Percentiles rank a stretch among this genome's conserved stretches.
phyloP scores from a whole-genome alignment of 1,140 invertebrate genomes.

The Drosophila ananassae region DNA sequence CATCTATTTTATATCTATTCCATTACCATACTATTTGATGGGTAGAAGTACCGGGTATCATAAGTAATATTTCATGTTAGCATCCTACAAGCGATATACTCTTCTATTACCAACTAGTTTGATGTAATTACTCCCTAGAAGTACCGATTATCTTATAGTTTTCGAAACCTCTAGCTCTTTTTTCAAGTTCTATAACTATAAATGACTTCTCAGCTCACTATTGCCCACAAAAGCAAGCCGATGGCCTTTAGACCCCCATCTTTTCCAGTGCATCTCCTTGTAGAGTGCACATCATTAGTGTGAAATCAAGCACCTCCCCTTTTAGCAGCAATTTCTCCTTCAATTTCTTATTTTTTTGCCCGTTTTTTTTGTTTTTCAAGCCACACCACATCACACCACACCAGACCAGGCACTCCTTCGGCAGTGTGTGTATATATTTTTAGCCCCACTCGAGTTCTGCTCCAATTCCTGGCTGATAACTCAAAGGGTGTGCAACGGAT shows the following conservation, averaged over 20 bases:
- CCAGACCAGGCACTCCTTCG: slow-evolving; percentile 12
- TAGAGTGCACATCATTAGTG: slow-evolving; percentile 38
- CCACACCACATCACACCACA: neutral
- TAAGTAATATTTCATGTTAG: no score
- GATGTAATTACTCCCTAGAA: no score
- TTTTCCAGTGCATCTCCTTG: slow-evolving; percentile 5
- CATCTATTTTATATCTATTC: no score
- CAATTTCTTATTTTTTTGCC: neutral
- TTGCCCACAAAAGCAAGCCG: no score
- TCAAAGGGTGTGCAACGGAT: slow-evolving; percentile 53
- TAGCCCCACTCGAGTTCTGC: slow-evolving; percentile 40
- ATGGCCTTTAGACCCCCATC: no score
- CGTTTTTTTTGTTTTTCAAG: slow-evolving; percentile 1
- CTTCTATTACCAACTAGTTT: no score
- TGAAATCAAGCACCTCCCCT: slow-evolving; percentile 11
- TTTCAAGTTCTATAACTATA: no score
- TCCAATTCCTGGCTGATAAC: slow-evolving; percentile 37
- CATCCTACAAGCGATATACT: no score
- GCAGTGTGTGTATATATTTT: slow-evolving; percentile 20
- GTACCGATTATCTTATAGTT: neutral
- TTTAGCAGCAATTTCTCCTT: neutral
- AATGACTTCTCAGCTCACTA: no score
- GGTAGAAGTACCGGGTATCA: no score
- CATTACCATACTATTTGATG: no score
- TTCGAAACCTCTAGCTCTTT: no score